phyloP scores from a whole-genome alignment of 2,113 vertebrate genomes.

The Trichomycterus rosablanca region DNA sequence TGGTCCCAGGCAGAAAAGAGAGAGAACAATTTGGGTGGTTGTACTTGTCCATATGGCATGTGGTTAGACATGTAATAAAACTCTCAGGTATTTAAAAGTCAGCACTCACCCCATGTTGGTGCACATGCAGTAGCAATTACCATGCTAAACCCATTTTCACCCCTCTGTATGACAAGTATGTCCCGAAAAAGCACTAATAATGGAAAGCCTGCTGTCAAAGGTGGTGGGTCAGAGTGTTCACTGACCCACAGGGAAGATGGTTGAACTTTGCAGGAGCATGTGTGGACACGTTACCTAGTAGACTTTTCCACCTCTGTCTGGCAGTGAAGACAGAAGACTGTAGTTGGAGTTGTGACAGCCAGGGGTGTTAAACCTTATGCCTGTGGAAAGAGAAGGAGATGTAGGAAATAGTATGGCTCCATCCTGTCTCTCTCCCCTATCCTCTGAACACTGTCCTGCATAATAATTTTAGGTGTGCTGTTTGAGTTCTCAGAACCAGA shows the following conservation, averaged over 20 bases:
- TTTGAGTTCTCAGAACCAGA: conserved; percentile 17
- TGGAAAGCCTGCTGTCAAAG: not conserved
- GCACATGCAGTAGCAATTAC: conserved; percentile 27
- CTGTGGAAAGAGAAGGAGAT: conserved; percentile 52
- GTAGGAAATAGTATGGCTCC: conserved; percentile 37
- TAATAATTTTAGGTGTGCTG: conserved; percentile 11
- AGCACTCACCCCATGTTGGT: conserved; percentile 9
- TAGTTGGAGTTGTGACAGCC: conserved; percentile 54
- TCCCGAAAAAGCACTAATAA: not conserved
- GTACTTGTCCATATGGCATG: not conserved
- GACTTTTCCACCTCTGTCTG: not conserved
- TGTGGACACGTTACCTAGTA: not conserved
- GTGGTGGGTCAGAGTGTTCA: no score
- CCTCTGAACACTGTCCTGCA: not conserved
- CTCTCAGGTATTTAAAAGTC: conserved; percentile 32
- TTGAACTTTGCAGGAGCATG: no score
- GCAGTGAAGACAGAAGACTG: conserved; percentile 33
- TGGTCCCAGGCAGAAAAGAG: no score
- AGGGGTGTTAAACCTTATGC: conserved; percentile 61
- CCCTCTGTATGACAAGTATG: not conserved
- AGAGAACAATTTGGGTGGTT: no score
- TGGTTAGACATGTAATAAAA: conserved; percentile 20
- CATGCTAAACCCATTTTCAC: not conserved
- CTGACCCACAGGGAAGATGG: no score
- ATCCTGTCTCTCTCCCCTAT: conserved; percentile 2